These are phyloP conservation scores for Turnix velox DNA, from an alignment of 2,113 vertebrate genomes.

Conservation along the genomic window DNA sequence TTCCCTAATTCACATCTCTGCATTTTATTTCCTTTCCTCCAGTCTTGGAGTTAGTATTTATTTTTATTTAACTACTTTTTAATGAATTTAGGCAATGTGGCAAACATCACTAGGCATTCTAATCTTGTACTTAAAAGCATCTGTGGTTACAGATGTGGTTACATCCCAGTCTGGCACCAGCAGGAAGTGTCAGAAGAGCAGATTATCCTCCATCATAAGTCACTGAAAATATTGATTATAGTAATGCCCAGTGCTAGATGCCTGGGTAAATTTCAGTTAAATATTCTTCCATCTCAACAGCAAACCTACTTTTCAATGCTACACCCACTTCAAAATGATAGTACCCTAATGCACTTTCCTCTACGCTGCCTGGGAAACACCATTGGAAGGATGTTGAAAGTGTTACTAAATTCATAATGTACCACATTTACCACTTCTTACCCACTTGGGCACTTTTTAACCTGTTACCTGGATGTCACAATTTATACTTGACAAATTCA, in stretches of 20 bases:
- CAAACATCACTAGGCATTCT: not conserved
- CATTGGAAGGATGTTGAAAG: not conserved
- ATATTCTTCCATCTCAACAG: not conserved
- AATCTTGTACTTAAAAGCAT: not conserved
- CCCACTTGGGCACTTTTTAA: not conserved
- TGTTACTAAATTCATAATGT: not conserved
- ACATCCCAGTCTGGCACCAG: not conserved
- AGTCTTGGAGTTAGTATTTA: not conserved
- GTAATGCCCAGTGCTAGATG: not conserved
- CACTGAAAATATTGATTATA: not conserved
- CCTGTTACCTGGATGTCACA: not conserved
- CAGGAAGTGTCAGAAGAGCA: not conserved
- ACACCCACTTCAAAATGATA: not conserved
- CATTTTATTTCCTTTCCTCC: not conserved
- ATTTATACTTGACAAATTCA: not conserved
- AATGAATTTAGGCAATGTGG: not conserved
- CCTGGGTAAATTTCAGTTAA: not conserved
- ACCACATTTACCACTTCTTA: not conserved
- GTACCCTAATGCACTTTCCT: not conserved
- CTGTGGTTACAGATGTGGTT: too few species aligned
- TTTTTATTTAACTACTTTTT: not conserved
- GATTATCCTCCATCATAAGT: not conserved
- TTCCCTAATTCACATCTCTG: not conserved
- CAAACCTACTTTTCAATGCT: not conserved
- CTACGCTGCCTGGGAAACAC: not conserved